Evolutionary conservation across 2,797 vertebrate species (phyloP), one percentile per base, ranked within the genome.

Genomic region (Bradypodion pumilum): DNA sequence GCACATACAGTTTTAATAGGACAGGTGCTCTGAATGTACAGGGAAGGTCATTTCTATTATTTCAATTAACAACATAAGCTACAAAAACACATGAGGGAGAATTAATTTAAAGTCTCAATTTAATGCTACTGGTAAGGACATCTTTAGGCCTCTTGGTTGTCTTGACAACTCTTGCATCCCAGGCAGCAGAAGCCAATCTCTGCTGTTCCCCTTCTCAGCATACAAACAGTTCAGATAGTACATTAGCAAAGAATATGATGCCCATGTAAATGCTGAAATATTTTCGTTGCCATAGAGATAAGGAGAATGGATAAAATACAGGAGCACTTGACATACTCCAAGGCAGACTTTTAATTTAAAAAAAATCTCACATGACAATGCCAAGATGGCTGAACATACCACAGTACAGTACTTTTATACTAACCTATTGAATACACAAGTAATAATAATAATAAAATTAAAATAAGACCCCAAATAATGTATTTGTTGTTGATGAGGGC

Each of bases 221-320:
- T 90, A 92, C 91, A 89, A 94, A 91, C 90, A 87, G 93, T 92
- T 94, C 94, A 94, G 94, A 95, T 89, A 93, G 93, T 88, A 94
- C 95, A 94, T 96, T 95, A 96, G 95, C 93, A 89, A 94, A 93
- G 94, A 95, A 92, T 94, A 95, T 92, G 94, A 94, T 95, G 95
- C 92, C 95, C 95, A 95, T 95, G 95, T 94, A 96, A 95, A 96
- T 96, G 95, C 91, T 92, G 95, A 95, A 95, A 96, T 95, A 95
- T 95, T 95, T 95, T 93, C 89, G 96, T 96, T 96, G 95, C 95
- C 95, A 96, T 96, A 95, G 96, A 94, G 94, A 96, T 96, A 94
- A 92, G 94, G 95, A 95, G 94, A 96, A 96, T 94, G 93, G 94
- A 90, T 91, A 94, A 95, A 95, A 95, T 94, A 95, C 90, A 87